Conservation (phyloP, 2,113 vertebrate species). For the Aplodontia rufa region DNA sequence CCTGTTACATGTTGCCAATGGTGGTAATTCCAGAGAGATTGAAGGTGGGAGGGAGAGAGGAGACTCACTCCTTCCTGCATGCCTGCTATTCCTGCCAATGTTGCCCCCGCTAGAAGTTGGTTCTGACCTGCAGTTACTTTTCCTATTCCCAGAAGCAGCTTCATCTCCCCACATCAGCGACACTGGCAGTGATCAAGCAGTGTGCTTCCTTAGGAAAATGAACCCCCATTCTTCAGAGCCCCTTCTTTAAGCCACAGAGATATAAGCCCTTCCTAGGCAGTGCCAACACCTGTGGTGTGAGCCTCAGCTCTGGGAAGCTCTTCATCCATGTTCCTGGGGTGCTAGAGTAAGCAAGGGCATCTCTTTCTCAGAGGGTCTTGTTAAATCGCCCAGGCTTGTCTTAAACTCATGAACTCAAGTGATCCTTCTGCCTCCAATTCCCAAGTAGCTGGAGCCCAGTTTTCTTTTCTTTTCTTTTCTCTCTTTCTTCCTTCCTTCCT, state of each 20-base stretch:
- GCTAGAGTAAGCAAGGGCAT: neutral
- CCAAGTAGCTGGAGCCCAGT: too few relatives aligned
- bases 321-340: neutral
- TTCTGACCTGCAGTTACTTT: neutral
- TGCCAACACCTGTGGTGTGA: neutral
- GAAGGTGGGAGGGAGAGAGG: neutral
- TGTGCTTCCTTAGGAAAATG: neutral
- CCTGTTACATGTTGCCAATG: neutral
- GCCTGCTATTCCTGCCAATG: neutral
- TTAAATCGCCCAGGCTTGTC: too few relatives aligned
- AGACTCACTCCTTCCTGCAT: neutral
- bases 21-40: slow-evolving; percentile 18
- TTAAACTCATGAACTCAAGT: too few relatives aligned
- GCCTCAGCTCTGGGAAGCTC: neutral
- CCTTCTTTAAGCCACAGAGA: neutral
- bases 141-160: neutral
- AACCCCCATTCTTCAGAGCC: neutral
- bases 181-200: neutral
- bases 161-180: neutral
- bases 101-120: neutral
- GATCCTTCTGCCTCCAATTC: too few relatives aligned
- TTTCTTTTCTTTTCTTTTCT: too few relatives aligned
- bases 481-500: neutral
- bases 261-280: neutral
- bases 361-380: neutral